Percentiles rank a stretch among this genome's conserved stretches.
Conservation (phyloP, 2,113 vertebrate genomes). For the Hippoglossus stenolepis region DNA sequence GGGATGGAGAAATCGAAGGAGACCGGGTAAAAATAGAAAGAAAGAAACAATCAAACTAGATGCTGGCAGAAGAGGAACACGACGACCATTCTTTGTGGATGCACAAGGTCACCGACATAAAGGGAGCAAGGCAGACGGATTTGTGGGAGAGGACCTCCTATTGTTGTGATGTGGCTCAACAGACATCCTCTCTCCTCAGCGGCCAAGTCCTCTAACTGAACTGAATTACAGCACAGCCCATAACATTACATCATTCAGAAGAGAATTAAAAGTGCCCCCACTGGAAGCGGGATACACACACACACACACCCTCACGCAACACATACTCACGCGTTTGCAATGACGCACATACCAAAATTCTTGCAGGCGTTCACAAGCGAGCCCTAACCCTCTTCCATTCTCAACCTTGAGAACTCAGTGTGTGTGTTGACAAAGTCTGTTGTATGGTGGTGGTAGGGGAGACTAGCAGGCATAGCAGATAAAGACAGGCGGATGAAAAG, state of each 20-base stretch:
- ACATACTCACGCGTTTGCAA: constrained; percentile 48
- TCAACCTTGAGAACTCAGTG: constrained; percentile 56
- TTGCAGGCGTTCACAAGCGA: constrained; percentile 36
- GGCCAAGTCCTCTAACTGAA: constrained; percentile 52
- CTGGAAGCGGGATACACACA: constrained; percentile 50
- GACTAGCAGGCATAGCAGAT: constrained; percentile 62
- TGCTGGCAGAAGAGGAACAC: constrained; percentile 47
- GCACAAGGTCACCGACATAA: constrained; percentile 59
- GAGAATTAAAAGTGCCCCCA: constrained; percentile 62
- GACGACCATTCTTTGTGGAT: constrained; percentile 32
- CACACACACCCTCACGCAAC: constrained; percentile 28
- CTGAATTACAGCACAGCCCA: constrained; percentile 73
- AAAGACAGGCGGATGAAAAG: constrained; percentile 68
- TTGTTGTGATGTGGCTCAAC: constrained; percentile 40
- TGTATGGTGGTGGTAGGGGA: constrained; percentile 36
- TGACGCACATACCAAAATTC: constrained; percentile 21
- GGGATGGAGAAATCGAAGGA: constrained; percentile 28
- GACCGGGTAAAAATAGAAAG: constrained; percentile 46
- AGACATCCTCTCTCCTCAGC: constrained; percentile 37
- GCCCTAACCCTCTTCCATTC: constrained; percentile 43
- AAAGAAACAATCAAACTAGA: constrained; percentile 54
- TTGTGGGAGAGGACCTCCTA: constrained; percentile 33
- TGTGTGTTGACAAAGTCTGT: constrained; percentile 71
- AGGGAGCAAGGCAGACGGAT: constrained; percentile 43
- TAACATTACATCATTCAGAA: constrained; percentile 72